These are phyloP conservation scores for Solea solea DNA, from an alignment of 2,113 vertebrate species.

Conservation along the genomic window DNA sequence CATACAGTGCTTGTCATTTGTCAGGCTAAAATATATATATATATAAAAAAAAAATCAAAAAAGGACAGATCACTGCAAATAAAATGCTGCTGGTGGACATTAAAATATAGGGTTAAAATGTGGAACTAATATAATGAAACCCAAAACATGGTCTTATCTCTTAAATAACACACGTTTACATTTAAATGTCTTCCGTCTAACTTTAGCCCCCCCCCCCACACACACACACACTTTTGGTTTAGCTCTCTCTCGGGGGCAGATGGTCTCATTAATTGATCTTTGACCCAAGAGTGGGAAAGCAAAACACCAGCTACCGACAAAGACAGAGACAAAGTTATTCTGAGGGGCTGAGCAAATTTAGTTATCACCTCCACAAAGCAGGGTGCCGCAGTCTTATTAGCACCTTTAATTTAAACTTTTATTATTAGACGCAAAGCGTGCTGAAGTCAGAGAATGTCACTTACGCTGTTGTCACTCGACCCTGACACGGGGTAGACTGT, in stretches of 20 bases:
- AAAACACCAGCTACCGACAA: conserved; percentile 45
- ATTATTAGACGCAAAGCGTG: not conserved
- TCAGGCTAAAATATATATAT: conserved; percentile 8
- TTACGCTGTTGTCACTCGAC: conserved; percentile 88
- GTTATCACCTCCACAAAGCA: too few species aligned
- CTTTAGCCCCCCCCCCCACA: not conserved
- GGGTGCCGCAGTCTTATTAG: not conserved
- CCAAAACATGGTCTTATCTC: not conserved
- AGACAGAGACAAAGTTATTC: conserved; percentile 20
- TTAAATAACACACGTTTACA: not conserved
- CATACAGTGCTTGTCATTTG: conserved; percentile 21
- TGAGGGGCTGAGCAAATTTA: conserved; percentile 33
- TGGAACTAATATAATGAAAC: not conserved
- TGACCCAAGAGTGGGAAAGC: conserved; percentile 70
- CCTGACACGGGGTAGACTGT: conserved; percentile 93
- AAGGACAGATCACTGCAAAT: not conserved
- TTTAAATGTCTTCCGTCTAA: not conserved
- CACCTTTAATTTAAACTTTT: conserved; percentile 3
- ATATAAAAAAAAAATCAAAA: not conserved
- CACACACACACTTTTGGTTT: not conserved
- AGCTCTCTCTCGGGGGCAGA: not conserved
- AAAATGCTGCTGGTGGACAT: not conserved
- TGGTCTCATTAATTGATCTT: conserved; percentile 48
- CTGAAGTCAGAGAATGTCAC: conserved; percentile 44
- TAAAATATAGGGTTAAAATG: not conserved